These are phyloP conservation scores for Pseudanteris insignis DNA, from an alignment of 2,888 invertebrate genomes.

Conservation along the genomic window DNA sequence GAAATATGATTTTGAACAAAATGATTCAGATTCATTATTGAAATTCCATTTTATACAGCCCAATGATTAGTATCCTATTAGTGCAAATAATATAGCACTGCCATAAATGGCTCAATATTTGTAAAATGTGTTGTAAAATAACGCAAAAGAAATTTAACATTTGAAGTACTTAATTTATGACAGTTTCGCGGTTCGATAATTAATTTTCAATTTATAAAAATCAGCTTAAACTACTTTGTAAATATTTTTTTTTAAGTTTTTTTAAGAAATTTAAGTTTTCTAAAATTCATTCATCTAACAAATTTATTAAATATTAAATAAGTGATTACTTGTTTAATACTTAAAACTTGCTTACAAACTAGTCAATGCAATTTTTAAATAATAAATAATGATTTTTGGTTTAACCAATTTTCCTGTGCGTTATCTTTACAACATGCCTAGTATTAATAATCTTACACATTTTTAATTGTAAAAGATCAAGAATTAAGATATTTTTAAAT, in stretches of 20 bases:
- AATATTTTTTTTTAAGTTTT: too few relatives aligned
- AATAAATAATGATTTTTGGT: neutral
- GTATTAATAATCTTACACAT: conserved; percentile 59
- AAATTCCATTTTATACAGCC: conserved; percentile 10
- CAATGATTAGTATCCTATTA: conserved; percentile 32
- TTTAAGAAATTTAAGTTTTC: too few relatives aligned
- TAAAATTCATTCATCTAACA: too few relatives aligned
- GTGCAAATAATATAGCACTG: conserved; percentile 55
- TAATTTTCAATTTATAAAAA: too few relatives aligned
- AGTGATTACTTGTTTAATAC: neutral
- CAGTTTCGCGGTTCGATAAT: too few relatives aligned
- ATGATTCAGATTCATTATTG: too few relatives aligned
- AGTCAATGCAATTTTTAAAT: conserved; percentile 7
- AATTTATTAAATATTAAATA: neutral
- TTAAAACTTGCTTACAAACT: conserved; percentile 4
- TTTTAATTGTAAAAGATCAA: conserved; percentile 43
- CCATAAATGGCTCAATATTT: conserved; percentile 61
- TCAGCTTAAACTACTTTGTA: too few relatives aligned
- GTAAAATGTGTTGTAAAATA: conserved; percentile 53
- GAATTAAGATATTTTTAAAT: conserved; percentile 51
- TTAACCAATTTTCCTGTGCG: conserved; percentile 50
- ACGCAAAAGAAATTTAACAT: conserved; percentile 50
- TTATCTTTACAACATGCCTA: conserved; percentile 56
- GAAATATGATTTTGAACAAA: neutral
- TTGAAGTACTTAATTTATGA: too few relatives aligned